These are phyloP conservation scores for Sciurus carolinensis DNA, from an alignment of 2,797 vertebrate species.

Conservation along the genomic window DNA sequence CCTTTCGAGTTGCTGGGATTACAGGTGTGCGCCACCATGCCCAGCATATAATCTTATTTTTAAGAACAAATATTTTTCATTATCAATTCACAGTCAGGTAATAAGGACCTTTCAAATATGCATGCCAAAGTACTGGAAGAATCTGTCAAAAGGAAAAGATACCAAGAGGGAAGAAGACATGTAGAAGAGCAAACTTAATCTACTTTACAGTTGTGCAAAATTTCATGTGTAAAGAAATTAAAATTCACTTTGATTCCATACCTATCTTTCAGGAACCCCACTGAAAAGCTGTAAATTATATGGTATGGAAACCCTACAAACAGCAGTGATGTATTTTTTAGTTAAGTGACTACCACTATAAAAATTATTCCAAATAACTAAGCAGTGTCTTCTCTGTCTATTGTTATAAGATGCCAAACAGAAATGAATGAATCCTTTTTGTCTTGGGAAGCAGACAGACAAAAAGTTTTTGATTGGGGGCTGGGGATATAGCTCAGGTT, in stretches of 20 bases:
- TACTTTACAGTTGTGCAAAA: constrained; percentile 55
- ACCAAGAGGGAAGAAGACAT: not conserved
- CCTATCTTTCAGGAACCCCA: constrained; percentile 34
- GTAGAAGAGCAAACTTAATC: constrained; percentile 5
- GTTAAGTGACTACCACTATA: not conserved
- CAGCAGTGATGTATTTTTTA: not conserved
- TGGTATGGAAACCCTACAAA: not conserved
- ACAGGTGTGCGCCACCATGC: no score
- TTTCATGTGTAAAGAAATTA: not conserved
- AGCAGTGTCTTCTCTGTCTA: constrained; percentile 48
- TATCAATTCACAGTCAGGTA: constrained; percentile 39
- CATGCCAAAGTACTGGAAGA: not conserved
- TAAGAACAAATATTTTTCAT: constrained; percentile 61
- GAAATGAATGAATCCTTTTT: constrained; percentile 9
- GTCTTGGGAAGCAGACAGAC: constrained; percentile 8
- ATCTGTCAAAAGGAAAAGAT: constrained; percentile 31
- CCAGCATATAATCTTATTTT: not conserved
- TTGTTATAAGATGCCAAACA: not conserved
- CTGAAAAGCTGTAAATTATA: constrained; percentile 50
- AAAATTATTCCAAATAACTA: constrained; percentile 63
- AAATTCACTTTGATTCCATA: constrained; percentile 46
- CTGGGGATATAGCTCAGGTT: no score
- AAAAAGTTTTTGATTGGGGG: not conserved
- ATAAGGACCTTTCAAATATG: not conserved
- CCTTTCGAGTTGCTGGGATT: no score